Conservation (phyloP, 1,140 invertebrate species). For the Drosophila ercepeae region DNA sequence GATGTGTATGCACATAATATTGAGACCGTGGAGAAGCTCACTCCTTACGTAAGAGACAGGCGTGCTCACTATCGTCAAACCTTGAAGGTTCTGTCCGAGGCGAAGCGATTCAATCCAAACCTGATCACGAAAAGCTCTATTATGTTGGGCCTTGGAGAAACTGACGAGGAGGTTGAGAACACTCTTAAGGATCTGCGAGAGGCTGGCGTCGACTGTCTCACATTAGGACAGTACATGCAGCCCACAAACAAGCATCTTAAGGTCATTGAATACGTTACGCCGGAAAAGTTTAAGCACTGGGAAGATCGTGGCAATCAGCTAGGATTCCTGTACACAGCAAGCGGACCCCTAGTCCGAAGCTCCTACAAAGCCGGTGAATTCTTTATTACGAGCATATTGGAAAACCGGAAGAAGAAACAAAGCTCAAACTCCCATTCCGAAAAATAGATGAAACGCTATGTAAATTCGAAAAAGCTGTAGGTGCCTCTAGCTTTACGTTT, state of each 20-base stretch:
- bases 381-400: conserved; percentile 92
- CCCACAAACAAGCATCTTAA: conserved; percentile 98
- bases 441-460: conserved; percentile 1
- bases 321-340: conserved; percentile 98
- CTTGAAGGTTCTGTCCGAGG: conserved; percentile 91
- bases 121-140: conserved; percentile 99
- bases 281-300: conserved; percentile 97
- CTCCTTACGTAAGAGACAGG: conserved; percentile 95
- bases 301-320: conserved; percentile 92
- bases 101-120: conserved; percentile 91
- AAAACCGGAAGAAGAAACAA: conserved; percentile 83
- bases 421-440: neutral
- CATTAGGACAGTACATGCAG: conserved; percentile 99
- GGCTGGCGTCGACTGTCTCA: conserved; percentile 96
- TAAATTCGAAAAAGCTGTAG: neutral
- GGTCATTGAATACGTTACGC: conserved; percentile 98
- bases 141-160: conserved; percentile 99
- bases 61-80: conserved; percentile 93
- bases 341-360: conserved; percentile 97
- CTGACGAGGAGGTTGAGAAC: conserved; percentile 94
- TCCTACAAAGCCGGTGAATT: conserved; percentile 99
- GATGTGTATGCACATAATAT: conserved; percentile 99
- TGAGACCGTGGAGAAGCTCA: conserved; percentile 96
- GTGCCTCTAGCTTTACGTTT: conserved; percentile 1
- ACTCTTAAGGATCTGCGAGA: conserved; percentile 93